Conservation (phyloP, 1,140 invertebrate genomes). For the Nymphalis io region DNA sequence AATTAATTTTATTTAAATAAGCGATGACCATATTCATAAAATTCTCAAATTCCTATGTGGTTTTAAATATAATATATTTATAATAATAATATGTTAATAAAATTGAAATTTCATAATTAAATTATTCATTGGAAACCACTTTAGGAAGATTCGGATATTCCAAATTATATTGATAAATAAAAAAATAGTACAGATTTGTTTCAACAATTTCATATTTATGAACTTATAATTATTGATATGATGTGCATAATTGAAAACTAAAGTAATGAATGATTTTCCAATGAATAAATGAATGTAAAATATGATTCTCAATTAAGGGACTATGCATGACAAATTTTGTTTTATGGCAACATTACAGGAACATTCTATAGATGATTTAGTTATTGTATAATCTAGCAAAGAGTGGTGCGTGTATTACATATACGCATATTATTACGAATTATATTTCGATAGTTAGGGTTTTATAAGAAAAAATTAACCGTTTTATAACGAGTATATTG, state of each 20-base stretch:
- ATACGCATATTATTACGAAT: too few species aligned
- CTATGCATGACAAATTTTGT: slow-evolving; percentile 22
- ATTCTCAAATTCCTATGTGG: too few species aligned
- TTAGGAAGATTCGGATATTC: background rate
- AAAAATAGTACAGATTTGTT: background rate
- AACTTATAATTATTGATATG: background rate
- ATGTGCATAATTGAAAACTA: background rate
- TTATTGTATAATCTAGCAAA: slow-evolving; percentile 7
- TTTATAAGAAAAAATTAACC: too few species aligned
- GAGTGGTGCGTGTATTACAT: background rate
- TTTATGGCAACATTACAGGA: slow-evolving; percentile 18
- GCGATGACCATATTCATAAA: too few species aligned
- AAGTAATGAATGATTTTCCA: slow-evolving; percentile 31
- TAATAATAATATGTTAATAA: slow-evolving; percentile 21
- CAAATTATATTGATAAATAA: background rate
- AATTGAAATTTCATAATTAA: slow-evolving; percentile 7
- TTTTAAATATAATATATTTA: background rate
- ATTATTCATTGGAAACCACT: slow-evolving; percentile 38
- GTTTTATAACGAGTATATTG: background rate
- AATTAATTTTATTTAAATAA: too few species aligned
- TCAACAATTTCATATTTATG: background rate
- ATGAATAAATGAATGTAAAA: slow-evolving; percentile 34
- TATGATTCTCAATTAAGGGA: slow-evolving; percentile 8
- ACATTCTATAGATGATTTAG: background rate
- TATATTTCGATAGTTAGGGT: too few species aligned